Conservation (phyloP, 2,113 vertebrate species). For the Corythaeola cristata region DNA sequence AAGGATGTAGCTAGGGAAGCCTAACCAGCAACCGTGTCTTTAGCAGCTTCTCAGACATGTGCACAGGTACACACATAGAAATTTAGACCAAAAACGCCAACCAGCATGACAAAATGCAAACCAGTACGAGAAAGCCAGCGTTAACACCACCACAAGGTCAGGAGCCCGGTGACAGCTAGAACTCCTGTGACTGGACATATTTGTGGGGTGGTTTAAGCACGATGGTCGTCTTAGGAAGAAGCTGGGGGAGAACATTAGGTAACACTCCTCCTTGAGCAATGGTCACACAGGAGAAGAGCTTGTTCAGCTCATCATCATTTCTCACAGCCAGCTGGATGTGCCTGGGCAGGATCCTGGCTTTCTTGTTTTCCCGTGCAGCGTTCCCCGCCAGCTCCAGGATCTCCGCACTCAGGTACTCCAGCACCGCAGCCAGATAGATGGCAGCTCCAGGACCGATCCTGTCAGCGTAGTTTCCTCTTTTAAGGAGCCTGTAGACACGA, state of each 20-base stretch:
- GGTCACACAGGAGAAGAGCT: conserved; percentile 73
- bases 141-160: not conserved
- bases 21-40: not conserved
- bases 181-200: not conserved
- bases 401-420: conserved; percentile 81
- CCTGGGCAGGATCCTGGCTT: conserved; percentile 69
- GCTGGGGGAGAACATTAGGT: conserved; percentile 75
- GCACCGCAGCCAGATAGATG: conserved; percentile 73
- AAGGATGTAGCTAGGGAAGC: not conserved
- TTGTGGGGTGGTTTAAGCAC: not conserved
- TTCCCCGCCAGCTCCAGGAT: conserved; percentile 81
- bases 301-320: conserved; percentile 79
- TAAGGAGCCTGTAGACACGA: conserved; percentile 72
- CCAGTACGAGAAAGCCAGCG: not conserved
- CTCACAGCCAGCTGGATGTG: conserved; percentile 80
- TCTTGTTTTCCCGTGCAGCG: conserved; percentile 76
- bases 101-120: not conserved
- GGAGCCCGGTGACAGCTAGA: not conserved
- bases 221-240: conserved; percentile 72
- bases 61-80: not conserved
- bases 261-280: conserved; percentile 77
- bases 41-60: not conserved
- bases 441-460: conserved; percentile 65
- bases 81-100: not conserved
- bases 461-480: conserved; percentile 54